These are phyloP conservation scores for Stichodactyla helianthus DNA, from an alignment of 64 coral and sea anemone species.

Conservation along the genomic window DNA sequence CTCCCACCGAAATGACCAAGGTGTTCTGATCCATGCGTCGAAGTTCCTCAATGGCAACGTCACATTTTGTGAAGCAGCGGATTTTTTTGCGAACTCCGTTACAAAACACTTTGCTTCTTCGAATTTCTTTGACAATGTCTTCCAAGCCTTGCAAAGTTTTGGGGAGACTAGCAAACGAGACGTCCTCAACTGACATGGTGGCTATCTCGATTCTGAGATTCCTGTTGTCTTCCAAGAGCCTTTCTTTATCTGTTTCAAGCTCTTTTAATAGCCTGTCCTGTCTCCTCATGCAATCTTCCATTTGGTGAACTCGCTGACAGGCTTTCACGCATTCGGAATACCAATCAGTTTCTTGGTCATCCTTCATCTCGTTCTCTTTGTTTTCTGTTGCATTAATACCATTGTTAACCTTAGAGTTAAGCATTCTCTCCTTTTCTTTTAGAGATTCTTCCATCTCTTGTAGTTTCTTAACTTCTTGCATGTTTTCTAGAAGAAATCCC, in stretches of 20 bases:
- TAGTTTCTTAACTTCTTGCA: not conserved
- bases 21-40: not conserved
- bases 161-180: not conserved
- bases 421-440: not conserved
- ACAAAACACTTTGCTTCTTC: not conserved
- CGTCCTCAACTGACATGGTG: not conserved
- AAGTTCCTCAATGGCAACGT: not conserved
- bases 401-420: not conserved
- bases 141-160: not conserved
- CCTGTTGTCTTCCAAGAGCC: not conserved
- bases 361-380: not conserved
- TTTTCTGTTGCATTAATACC: not conserved
- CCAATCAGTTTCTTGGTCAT: not conserved
- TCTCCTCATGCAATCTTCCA: not conserved
- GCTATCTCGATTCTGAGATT: not conserved
- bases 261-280: not conserved
- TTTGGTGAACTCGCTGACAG: not conserved
- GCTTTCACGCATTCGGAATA: not conserved
- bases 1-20: not conserved
- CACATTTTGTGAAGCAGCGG: not conserved
- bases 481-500: not conserved
- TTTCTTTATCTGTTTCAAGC: not conserved
- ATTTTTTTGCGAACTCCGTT: not conserved
- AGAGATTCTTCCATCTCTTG: not conserved
- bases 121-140: not conserved